Conservation (phyloP, 2,888 invertebrate genomes). For the Synanthedon tipuliformis region DNA sequence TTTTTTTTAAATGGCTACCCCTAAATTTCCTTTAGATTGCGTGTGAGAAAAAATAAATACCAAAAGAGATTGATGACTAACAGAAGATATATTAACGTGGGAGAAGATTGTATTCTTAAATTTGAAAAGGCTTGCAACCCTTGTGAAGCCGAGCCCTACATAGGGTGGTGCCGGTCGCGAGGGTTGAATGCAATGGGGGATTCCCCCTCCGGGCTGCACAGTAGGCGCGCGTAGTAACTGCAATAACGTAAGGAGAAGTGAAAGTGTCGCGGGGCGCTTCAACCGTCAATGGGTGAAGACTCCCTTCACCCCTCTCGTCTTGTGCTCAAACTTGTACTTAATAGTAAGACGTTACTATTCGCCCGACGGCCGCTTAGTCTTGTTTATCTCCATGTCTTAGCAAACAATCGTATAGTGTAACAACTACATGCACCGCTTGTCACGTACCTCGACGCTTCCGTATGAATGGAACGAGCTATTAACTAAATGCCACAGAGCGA, state of each 20-base stretch:
- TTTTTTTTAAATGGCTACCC: too few species aligned
- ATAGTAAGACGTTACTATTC: constrained; percentile 46
- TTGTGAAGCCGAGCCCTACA: constrained; percentile 42
- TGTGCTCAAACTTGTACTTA: constrained; percentile 58
- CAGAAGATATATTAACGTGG: constrained; percentile 16
- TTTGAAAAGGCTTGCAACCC: constrained; percentile 47
- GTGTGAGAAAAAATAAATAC: too few species aligned
- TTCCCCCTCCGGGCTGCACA: constrained; percentile 41
- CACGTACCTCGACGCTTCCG: not conserved
- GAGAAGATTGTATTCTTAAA: constrained; percentile 39
- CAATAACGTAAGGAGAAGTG: constrained; percentile 64
- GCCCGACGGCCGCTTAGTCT: constrained; percentile 13
- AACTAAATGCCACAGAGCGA: not conserved
- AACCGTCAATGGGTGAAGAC: constrained; percentile 70
- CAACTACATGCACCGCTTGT: not conserved
- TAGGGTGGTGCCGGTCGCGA: constrained; percentile 28
- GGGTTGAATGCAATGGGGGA: constrained; percentile 60
- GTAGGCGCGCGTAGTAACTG: constrained; percentile 70
- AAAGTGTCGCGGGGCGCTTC: constrained; percentile 68
- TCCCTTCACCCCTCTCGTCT: constrained; percentile 64
- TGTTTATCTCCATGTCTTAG: not conserved
- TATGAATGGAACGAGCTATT: not conserved
- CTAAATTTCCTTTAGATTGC: too few species aligned
- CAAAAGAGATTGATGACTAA: constrained; percentile 9
- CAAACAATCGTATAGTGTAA: not conserved